Conservation (phyloP, 2,888 invertebrate species). For the Dolichopus griseipennis region DNA sequence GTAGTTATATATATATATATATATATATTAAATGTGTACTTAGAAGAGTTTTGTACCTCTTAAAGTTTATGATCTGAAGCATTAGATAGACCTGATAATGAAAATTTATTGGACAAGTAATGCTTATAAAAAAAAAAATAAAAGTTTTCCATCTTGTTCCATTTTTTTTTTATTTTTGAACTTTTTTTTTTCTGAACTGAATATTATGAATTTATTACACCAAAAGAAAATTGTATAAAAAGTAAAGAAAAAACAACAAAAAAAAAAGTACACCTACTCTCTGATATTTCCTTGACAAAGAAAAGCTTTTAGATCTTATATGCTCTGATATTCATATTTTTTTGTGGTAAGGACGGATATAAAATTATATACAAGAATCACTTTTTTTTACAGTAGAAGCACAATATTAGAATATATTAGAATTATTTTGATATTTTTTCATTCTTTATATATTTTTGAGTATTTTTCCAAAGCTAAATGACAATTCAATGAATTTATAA, state of each 20-base stretch:
- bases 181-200: not conserved
- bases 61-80: not conserved
- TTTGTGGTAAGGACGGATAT: not conserved
- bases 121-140: not conserved
- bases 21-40: no score
- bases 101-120: not conserved
- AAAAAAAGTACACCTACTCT: not conserved
- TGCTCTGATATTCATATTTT: not conserved
- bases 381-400: no score
- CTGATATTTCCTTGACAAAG: conserved; percentile 3
- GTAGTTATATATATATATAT: no score
- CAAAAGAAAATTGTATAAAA: not conserved
- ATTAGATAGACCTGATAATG: not conserved
- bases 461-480: no score
- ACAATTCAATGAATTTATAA: no score
- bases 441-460: no score
- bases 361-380: not conserved
- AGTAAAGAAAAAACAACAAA: no score
- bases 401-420: no score
- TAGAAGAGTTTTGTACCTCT: conserved; percentile 2
- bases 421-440: no score
- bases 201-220: not conserved
- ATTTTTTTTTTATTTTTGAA: not conserved
- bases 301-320: not conserved
- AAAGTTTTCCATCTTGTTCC: not conserved